Base-by-base conservation (phyloP, 2,888 invertebrate genomes). In the Panzeria rudis region DNA sequence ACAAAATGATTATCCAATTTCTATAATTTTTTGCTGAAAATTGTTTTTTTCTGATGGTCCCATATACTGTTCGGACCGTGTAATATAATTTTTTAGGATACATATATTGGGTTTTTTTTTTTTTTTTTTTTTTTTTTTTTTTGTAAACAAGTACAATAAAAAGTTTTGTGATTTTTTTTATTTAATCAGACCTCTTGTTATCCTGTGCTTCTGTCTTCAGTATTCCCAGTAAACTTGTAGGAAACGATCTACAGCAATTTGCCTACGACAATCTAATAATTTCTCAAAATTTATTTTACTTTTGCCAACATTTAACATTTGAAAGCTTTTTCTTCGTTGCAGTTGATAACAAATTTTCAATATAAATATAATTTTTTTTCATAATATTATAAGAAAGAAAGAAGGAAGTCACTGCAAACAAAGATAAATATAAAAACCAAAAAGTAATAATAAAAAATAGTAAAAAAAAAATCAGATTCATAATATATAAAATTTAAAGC, bases 401-500 rank as follows among this genome's bases (percentile, higher is more conserved):
- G 78, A 83, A 83, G 83, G 78, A 72, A 83, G 73, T 83, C 52
- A 9, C 4, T 17, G 59, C 6, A 68, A 52, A 75, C 68, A 81
- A 44, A 66, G 29, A 80, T 47, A 62, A 25, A 38, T 29, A 44
- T 7, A 62, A 52, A 71, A 73, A 20, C 11, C 3, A 2, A 71
- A 79, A 44, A 59, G 9, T 23, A 17, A 23, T 66, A 71, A 44
- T 41, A 44, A 32, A 47, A 56, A 56, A 32, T 23, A 9, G 6
- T 25, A 8, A 8, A 68, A 76, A 23, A 54, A 38, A 72, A 41
- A 54, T 29, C 13, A 52, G 52, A 83, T 72, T 83, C 68, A 78
- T 72, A 78, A 72, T 59, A 78, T 32, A 71, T 61, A 52, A 78
- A 73, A 68, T 61, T 50, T 69, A 73, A 83, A 83, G 78, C 78